Evolutionary conservation across 2,113 vertebrate genomes (phyloP).

Genomic region (Sterrhoptilus dennistouni): DNA sequence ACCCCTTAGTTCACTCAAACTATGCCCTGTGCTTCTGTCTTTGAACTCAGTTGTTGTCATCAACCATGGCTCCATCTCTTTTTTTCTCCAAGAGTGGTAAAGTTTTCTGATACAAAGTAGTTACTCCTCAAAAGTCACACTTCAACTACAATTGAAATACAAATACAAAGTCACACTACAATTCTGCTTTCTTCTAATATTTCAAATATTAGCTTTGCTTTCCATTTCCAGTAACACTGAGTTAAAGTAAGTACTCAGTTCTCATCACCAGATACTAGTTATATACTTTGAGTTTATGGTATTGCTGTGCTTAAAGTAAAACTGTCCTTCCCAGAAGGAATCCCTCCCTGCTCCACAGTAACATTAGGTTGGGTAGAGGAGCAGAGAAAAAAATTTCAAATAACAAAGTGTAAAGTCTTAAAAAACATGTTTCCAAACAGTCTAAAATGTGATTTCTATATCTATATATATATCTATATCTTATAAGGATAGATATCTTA

Average conservation of each 20-base stretch:
- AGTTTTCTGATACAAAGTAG: background rate
- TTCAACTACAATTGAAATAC: background rate
- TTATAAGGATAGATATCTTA: too few relatives aligned
- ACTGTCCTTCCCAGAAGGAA: background rate
- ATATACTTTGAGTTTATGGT: background rate
- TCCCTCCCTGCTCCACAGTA: background rate
- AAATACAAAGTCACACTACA: background rate
- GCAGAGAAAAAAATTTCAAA: background rate
- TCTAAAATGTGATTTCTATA: background rate
- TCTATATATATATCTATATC: background rate
- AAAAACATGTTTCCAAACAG: background rate
- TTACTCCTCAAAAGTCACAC: background rate
- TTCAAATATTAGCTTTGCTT: background rate
- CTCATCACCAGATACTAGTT: background rate
- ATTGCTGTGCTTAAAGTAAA: background rate
- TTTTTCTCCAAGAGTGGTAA: background rate
- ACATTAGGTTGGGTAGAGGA: background rate
- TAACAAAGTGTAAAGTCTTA: background rate
- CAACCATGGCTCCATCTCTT: background rate
- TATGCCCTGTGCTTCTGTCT: background rate
- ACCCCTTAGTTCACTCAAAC: background rate
- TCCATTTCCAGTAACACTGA: background rate
- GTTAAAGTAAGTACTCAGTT: background rate
- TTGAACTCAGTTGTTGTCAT: background rate
- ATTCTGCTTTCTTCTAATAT: background rate